Evolutionary conservation across 2,888 invertebrate species (phyloP).

Genomic region (Congeria kusceri): DNA sequence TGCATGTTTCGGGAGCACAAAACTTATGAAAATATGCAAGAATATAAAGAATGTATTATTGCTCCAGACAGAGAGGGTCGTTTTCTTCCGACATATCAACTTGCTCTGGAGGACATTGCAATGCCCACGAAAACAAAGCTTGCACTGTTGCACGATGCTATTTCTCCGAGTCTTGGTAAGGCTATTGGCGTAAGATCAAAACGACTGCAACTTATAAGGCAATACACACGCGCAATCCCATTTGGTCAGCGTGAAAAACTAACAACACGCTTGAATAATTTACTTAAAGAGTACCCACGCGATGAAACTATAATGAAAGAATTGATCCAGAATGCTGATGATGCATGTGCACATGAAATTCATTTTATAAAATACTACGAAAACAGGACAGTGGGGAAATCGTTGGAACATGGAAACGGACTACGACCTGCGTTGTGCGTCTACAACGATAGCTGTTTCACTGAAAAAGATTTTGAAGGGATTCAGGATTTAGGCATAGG

Average conservation of each 20-base stretch:
- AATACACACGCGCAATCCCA: slow-evolving; percentile 46
- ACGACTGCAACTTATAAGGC: slow-evolving; percentile 1
- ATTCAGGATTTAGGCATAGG: slow-evolving; percentile 82
- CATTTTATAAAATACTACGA: slow-evolving; percentile 79
- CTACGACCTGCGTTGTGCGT: slow-evolving; percentile 61
- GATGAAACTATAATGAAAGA: slow-evolving; percentile 82
- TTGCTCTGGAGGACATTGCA: slow-evolving; percentile 75
- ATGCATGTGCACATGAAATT: slow-evolving; percentile 80
- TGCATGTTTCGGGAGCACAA: slow-evolving; percentile 1
- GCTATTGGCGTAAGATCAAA: slow-evolving; percentile 70
- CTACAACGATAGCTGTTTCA: slow-evolving; percentile 81
- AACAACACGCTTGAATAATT: slow-evolving; percentile 75
- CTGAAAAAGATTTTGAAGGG: slow-evolving; percentile 77
- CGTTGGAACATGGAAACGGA: slow-evolving; percentile 5
- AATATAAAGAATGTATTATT: slow-evolving; percentile 34
- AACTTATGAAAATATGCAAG: slow-evolving; percentile 20
- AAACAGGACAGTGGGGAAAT: slow-evolving; percentile 44
- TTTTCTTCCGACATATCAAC: slow-evolving; percentile 60
- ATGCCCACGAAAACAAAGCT: slow-evolving; percentile 62
- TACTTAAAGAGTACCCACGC: slow-evolving; percentile 79
- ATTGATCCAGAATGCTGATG: slow-evolving; percentile 82
- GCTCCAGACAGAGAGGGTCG: slow-evolving; percentile 73
- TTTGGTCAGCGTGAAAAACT: slow-evolving; percentile 83
- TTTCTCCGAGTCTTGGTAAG: slow-evolving; percentile 69
- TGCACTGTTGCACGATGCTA: slow-evolving; percentile 63